Evolutionary conservation across 2,888 invertebrate species (phyloP).

Genomic region (Pardosa pseudoannulata): DNA sequence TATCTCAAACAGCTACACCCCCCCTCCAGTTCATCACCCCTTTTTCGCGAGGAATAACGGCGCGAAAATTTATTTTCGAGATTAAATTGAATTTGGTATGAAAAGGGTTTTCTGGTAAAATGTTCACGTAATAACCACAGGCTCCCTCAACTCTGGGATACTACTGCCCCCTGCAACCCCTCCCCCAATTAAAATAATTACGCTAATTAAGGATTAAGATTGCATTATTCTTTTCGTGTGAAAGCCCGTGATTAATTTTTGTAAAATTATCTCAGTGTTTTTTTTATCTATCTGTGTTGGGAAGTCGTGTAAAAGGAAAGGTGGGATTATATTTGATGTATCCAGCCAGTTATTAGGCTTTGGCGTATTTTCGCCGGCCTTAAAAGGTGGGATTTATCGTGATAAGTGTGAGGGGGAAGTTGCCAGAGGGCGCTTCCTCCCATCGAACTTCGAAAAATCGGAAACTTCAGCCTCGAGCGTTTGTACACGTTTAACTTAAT

Average conservation of each 20-base stretch:
- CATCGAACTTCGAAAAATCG: no score
- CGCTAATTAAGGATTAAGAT: constrained; percentile 39
- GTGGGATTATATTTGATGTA: constrained; percentile 9
- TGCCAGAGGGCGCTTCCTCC: no score
- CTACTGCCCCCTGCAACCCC: no score
- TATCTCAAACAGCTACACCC: no score
- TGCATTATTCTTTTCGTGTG: constrained; percentile 8
- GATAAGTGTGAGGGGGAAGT: no score
- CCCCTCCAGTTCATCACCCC: background rate
- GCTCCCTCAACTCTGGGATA: constrained; percentile 7
- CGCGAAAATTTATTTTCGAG: constrained; percentile 8
- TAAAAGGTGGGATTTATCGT: no score
- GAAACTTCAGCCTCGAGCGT: no score
- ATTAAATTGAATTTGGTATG: constrained; percentile 9
- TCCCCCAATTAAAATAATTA: constrained; percentile 56
- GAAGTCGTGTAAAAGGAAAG: background rate
- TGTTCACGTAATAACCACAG: constrained; percentile 12
- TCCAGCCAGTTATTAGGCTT: background rate
- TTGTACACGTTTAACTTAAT: no score
- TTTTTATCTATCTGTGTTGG: background rate
- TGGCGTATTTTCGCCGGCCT: background rate
- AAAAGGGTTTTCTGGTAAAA: constrained; percentile 1
- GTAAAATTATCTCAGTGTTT: background rate
- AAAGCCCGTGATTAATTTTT: constrained; percentile 21
- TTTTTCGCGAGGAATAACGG: background rate